phyloP scores from a whole-genome alignment of 2,888 invertebrate species.

The Chaitophorus viminalis region DNA sequence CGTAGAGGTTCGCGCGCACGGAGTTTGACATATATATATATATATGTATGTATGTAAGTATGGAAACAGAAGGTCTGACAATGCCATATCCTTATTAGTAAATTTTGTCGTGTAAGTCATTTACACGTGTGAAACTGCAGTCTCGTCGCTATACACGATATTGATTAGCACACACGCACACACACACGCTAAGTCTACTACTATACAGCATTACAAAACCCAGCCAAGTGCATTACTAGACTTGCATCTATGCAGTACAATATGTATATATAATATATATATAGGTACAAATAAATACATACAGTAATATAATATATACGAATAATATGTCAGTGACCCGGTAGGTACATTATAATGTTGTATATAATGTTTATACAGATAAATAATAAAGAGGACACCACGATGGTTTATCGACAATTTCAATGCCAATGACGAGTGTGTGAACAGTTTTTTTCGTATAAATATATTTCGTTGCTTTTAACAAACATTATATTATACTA shows the following conservation, averaged over 20 bases:
- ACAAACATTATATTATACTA: too few species aligned
- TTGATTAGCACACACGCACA: slow-evolving; percentile 5
- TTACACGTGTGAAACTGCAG: slow-evolving; percentile 48
- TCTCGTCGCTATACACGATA: slow-evolving; percentile 11
- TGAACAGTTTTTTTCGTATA: background rate
- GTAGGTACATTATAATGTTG: too few species aligned
- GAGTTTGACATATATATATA: slow-evolving; percentile 16
- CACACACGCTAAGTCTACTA: background rate
- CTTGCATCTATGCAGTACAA: too few species aligned
- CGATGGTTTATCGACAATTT: background rate
- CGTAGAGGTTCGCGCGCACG: background rate
- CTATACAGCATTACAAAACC: background rate
- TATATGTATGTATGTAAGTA: background rate
- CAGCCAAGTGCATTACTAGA: background rate
- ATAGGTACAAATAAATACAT: background rate
- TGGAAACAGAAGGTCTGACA: slow-evolving; percentile 31
- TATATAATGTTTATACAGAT: slow-evolving; percentile 14
- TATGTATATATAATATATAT: too few species aligned
- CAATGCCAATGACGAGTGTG: background rate
- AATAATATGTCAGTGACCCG: slow-evolving; percentile 34
- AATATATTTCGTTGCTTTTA: background rate
- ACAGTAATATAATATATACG: background rate
- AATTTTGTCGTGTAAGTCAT: slow-evolving; percentile 46
- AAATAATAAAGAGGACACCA: background rate
- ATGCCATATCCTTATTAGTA: slow-evolving; percentile 29